Conservation (phyloP, 1,140 invertebrate genomes). For the Nylanderia fulva region DNA sequence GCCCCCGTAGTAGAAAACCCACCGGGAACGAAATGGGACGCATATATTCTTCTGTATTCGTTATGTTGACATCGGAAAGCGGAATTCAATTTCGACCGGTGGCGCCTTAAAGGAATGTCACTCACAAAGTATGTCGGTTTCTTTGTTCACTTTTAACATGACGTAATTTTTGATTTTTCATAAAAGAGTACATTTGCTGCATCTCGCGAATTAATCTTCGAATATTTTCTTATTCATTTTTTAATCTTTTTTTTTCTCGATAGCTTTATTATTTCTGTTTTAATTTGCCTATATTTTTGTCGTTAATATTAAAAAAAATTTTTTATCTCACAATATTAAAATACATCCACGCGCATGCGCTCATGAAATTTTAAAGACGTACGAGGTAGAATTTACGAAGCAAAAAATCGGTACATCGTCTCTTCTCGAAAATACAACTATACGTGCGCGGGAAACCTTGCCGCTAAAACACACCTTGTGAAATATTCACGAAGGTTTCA, state of each 20-base stretch:
- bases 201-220: neutral
- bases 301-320: neutral
- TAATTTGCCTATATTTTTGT: neutral
- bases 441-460: slow-evolving; percentile 8
- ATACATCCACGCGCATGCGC: neutral
- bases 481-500: slow-evolving; percentile 43
- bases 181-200: neutral
- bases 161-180: neutral
- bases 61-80: slow-evolving; percentile 29
- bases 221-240: neutral
- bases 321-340: neutral
- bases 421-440: slow-evolving; percentile 1
- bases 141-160: neutral
- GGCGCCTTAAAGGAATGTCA: neutral
- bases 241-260: neutral
- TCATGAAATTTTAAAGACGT: neutral
- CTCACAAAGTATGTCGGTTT: neutral
- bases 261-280: neutral
- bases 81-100: slow-evolving; percentile 19
- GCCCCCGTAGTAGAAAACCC: slow-evolving; percentile 14
- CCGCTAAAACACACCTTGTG: slow-evolving; percentile 12
- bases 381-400: neutral
- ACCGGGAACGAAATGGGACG: slow-evolving; percentile 14
- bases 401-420: neutral
- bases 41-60: neutral